Percentiles rank a stretch among this genome's conserved stretches.
Conservation (phyloP, 2,797 vertebrate species). For the Gallinago solitaria region DNA sequence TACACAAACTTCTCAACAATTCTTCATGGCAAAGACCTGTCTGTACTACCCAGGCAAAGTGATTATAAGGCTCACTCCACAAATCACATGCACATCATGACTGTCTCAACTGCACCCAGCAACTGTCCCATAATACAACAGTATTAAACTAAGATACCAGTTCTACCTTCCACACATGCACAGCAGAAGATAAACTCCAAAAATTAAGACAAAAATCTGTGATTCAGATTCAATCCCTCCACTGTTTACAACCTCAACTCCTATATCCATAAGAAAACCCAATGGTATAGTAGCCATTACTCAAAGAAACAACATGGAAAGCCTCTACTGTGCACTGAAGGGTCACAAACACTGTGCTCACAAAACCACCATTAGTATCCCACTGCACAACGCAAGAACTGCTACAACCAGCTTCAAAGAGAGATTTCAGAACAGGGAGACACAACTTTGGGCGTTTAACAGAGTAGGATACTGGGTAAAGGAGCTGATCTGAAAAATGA, state of each 20-base stretch:
- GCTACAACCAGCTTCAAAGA: not conserved
- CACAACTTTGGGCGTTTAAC: accelerated
- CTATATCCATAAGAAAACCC: accelerated
- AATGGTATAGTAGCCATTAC: accelerated
- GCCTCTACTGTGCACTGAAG: accelerated
- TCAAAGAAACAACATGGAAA: accelerated
- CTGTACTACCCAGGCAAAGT: accelerated
- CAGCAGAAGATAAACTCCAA: not conserved
- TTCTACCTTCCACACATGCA: not conserved
- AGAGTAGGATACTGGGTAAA: accelerated
- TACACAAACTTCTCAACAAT: not conserved
- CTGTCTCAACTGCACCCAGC: not conserved
- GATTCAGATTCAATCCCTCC: not conserved
- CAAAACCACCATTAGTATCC: accelerated
- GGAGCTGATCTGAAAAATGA: accelerated
- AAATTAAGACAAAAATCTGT: not conserved
- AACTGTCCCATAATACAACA: accelerated
- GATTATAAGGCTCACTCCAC: accelerated
- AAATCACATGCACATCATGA: accelerated
- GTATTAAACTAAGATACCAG: not conserved
- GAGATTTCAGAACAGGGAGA: accelerated
- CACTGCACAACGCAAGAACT: accelerated
- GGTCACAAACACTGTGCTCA: not conserved
- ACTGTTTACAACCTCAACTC: not conserved
- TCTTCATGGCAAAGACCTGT: not conserved